These are phyloP conservation scores for Cephalopterus ornatus DNA, from an alignment of 2,113 vertebrate genomes.

Conservation along the genomic window DNA sequence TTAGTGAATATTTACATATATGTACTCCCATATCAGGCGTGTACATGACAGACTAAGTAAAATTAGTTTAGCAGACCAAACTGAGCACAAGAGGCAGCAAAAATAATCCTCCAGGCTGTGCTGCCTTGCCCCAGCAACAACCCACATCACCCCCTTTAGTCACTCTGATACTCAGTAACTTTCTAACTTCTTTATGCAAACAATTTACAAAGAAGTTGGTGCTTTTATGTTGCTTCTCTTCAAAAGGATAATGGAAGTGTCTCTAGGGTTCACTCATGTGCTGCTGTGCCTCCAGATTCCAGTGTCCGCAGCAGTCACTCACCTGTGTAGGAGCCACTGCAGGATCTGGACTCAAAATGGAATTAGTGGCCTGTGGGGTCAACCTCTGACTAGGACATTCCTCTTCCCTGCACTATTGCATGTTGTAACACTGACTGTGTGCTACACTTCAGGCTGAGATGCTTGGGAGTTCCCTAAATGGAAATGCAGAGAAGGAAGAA, in stretches of 20 bases:
- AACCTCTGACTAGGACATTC: background rate
- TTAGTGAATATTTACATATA: background rate
- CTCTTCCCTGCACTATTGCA: background rate
- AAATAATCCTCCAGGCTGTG: background rate
- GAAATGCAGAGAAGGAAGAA: background rate
- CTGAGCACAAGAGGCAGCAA: background rate
- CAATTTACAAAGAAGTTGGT: background rate
- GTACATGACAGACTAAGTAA: background rate
- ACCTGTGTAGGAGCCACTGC: fast-evolving
- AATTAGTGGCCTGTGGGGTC: background rate
- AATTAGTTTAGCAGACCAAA: background rate
- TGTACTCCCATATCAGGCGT: background rate
- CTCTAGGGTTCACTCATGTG: background rate
- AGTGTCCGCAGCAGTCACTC: fast-evolving
- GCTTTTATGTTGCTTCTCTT: background rate
- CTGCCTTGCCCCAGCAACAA: background rate
- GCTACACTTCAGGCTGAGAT: background rate
- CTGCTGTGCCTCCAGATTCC: background rate
- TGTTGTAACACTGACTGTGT: background rate
- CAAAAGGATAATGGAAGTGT: background rate
- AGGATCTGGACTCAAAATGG: fast-evolving
- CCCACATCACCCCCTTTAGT: background rate
- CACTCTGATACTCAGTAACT: background rate
- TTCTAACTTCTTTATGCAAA: background rate
- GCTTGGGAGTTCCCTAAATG: background rate